Conservation (phyloP, 2,113 vertebrate species). For the Brachypodius melanocephalos region DNA sequence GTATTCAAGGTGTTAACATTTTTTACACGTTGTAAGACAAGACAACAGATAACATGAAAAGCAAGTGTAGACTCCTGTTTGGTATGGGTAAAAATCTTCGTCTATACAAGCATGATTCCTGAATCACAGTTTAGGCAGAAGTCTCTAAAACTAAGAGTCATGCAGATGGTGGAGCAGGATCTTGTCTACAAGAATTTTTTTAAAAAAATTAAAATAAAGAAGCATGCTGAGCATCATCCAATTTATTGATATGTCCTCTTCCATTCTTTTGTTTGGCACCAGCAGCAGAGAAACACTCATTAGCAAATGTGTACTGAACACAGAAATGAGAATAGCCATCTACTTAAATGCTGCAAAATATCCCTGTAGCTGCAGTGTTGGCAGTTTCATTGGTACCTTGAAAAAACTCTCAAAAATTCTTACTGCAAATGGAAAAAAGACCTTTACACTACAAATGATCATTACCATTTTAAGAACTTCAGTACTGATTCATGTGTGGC, state of each 20-base stretch:
- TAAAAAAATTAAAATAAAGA: neutral
- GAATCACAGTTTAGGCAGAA: neutral
- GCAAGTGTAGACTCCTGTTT: neutral
- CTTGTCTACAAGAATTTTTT: neutral
- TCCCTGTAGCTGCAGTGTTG: neutral
- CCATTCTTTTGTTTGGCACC: neutral
- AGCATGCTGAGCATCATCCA: neutral
- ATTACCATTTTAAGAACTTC: constrained; percentile 29
- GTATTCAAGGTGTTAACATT: neutral
- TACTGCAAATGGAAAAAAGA: neutral
- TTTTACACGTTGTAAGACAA: neutral
- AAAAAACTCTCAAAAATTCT: neutral
- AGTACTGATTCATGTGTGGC: constrained; percentile 9
- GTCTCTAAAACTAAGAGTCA: neutral
- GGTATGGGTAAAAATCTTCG: neutral
- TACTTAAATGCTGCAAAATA: constrained; percentile 11
- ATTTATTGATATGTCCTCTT: neutral
- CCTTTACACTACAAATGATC: neutral
- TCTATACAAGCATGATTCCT: neutral
- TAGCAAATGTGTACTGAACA: constrained; percentile 2
- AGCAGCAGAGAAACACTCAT: constrained; percentile 16
- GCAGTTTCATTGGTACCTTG: neutral
- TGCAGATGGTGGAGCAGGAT: neutral
- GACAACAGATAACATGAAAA: neutral
- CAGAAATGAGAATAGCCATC: constrained; percentile 2